These are phyloP conservation scores for Pterocles orientalis DNA, from an alignment of 2,113 vertebrate genomes.

Conservation along the genomic window DNA sequence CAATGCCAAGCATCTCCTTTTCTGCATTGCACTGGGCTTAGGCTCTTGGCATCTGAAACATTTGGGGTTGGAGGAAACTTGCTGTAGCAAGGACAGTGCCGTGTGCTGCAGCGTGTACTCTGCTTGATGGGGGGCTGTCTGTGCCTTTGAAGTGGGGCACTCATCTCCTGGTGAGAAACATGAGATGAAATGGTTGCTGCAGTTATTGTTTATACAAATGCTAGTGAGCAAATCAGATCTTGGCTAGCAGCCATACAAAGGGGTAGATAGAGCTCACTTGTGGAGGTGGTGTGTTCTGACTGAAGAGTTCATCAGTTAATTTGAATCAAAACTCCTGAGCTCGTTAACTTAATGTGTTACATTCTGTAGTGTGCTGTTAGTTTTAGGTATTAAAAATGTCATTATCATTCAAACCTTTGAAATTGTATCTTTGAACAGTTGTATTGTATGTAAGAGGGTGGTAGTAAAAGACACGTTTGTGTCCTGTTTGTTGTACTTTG, in stretches of 20 bases:
- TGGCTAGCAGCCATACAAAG: neutral
- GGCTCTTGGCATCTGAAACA: neutral
- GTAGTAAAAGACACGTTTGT: neutral
- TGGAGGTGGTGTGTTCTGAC: neutral
- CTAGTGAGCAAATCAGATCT: neutral
- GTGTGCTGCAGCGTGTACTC: neutral
- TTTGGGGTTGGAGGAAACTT: neutral
- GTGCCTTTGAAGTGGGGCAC: neutral
- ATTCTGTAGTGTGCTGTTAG: neutral
- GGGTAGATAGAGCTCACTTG: neutral
- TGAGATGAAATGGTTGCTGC: neutral
- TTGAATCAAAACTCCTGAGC: neutral
- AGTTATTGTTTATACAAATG: neutral
- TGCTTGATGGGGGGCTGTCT: neutral
- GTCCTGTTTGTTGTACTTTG: neutral
- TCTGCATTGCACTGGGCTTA: neutral
- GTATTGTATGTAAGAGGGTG: neutral
- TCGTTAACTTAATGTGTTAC: neutral
- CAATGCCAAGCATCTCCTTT: rapidly evolving
- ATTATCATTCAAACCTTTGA: neutral
- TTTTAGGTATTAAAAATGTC: neutral
- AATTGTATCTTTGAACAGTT: neutral
- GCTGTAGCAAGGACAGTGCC: neutral
- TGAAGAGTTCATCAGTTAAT: neutral
- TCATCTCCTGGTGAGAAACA: neutral